Percentiles rank a stretch among this genome's conserved stretches.
These are phyloP conservation scores for Myxocyprinus asiaticus DNA, from an alignment of 2,113 vertebrate species.

Conservation along the genomic window DNA sequence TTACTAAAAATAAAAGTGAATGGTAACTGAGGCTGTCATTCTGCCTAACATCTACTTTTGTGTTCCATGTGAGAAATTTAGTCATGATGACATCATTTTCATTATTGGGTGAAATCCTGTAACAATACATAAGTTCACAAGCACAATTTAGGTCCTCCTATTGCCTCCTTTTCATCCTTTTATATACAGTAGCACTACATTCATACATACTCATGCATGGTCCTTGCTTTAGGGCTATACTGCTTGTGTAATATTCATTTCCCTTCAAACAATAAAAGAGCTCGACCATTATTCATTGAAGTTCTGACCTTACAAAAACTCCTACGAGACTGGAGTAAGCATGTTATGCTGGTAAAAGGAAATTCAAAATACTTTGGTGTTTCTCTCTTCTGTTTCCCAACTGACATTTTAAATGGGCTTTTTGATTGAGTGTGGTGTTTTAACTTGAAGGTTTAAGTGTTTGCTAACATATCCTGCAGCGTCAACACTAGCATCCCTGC, in stretches of 20 bases:
- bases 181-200: neutral
- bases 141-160: no score
- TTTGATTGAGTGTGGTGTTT: constrained; percentile 56
- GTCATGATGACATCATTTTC: no score
- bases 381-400: constrained; percentile 47
- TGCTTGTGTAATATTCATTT: constrained; percentile 2
- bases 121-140: no score
- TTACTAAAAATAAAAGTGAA: no score
- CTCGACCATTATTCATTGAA: constrained; percentile 38
- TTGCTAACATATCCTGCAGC: constrained; percentile 69
- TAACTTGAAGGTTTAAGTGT: constrained; percentile 62
- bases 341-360: constrained; percentile 38
- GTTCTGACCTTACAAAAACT: constrained; percentile 35
- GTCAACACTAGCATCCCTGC: constrained; percentile 67
- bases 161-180: neutral
- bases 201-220: neutral
- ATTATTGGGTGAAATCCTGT: no score
- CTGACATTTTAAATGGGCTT: constrained; percentile 62
- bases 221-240: neutral
- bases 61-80: no score
- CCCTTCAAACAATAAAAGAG: constrained; percentile 9
- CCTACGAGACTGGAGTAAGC: constrained; percentile 20
- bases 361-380: constrained; percentile 53
- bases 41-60: no score
- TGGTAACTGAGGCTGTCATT: no score